A percentile compares a stretch with the other conserved stretches of the same genome.
These are phyloP conservation scores for Zonitis immaculata DNA, from an alignment of 2,888 invertebrate species.

Conservation along the genomic window DNA sequence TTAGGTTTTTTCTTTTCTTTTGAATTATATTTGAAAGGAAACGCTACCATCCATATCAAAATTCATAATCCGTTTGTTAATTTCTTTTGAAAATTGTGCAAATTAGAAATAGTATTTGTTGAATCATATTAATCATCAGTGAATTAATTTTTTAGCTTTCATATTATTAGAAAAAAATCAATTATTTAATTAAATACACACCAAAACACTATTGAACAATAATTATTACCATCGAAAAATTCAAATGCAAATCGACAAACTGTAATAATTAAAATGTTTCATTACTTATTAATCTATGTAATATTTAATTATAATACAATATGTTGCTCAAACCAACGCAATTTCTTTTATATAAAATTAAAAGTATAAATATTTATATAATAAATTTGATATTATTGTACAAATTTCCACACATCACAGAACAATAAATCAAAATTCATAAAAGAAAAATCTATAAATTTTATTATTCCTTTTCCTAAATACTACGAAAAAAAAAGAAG, in stretches of 20 bases:
- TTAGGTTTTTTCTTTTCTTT: background rate
- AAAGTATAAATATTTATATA: too few species aligned
- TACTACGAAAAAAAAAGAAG: too few species aligned
- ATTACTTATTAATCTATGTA: constrained; percentile 7
- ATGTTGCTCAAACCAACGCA: constrained; percentile 10
- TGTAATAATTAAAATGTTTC: background rate
- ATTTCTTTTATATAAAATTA: constrained; percentile 7
- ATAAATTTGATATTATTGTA: background rate
- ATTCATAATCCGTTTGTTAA: constrained; percentile 12
- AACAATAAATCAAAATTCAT: background rate
- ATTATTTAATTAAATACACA: too few species aligned
- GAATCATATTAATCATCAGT: background rate
- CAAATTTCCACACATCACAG: background rate
- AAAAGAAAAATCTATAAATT: background rate
- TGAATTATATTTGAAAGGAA: constrained; percentile 11
- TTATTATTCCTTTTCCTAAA: too few species aligned
- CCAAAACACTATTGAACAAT: too few species aligned
- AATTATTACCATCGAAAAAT: too few species aligned
- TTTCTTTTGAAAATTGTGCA: constrained; percentile 13
- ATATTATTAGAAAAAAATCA: background rate
- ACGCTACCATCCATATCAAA: constrained; percentile 7
- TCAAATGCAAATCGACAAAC: background rate
- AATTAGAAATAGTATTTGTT: background rate
- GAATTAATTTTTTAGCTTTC: background rate
- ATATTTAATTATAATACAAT: constrained; percentile 17